These are phyloP conservation scores for Acipenser ruthenus DNA, from an alignment of 2,797 vertebrate species.

Conservation along the genomic window DNA sequence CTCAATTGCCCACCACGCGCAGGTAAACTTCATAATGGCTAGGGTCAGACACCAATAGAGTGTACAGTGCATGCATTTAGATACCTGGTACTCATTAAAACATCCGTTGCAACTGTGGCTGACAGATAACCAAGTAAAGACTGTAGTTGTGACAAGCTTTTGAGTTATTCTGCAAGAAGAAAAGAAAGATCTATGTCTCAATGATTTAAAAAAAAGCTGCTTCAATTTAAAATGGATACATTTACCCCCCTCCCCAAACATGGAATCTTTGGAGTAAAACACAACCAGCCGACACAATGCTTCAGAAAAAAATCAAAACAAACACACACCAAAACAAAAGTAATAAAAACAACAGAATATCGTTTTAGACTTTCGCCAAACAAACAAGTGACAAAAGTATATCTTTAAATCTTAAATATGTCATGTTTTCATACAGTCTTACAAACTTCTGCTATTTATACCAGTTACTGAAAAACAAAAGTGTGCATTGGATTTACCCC, in stretches of 20 bases:
- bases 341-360: slow-evolving; percentile 29
- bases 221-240: background rate
- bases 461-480: background rate
- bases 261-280: background rate
- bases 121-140: too few relatives aligned
- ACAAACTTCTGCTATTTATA: background rate
- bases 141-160: too few relatives aligned
- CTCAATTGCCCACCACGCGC: too few relatives aligned
- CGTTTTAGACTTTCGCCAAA: background rate
- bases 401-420: background rate
- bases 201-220: background rate
- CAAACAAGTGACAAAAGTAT: slow-evolving; percentile 1
- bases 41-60: too few relatives aligned
- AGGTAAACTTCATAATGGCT: too few relatives aligned
- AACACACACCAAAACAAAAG: slow-evolving; percentile 1
- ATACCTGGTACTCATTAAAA: too few relatives aligned
- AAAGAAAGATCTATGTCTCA: too few relatives aligned
- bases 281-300: background rate
- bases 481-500: background rate
- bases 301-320: background rate
- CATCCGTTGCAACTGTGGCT: too few relatives aligned
- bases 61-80: too few relatives aligned
- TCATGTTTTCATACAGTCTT: background rate
- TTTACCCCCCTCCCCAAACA: background rate
- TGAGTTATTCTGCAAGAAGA: too few relatives aligned